Evolutionary conservation across 2,797 vertebrate genomes (phyloP), one percentile per base, ranked within the genome.

Genomic region (Fringilla coelebs): DNA sequence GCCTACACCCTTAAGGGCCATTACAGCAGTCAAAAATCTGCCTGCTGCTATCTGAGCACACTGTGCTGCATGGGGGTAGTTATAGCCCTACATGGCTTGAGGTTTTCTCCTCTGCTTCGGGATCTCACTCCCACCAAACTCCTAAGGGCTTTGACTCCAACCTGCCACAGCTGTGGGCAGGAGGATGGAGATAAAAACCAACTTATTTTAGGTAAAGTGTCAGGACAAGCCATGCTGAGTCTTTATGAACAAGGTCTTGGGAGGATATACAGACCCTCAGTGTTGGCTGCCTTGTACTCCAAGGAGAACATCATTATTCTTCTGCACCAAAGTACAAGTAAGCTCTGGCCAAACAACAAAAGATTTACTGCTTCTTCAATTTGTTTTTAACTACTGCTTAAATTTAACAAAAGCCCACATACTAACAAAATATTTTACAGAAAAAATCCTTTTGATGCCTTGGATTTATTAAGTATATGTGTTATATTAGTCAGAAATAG

Each of bases 401-500:
- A 95, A 94, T 86, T 77, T 92, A 82, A 95, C 74, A 43, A 72
- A 92, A 93, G 51, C 11, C 7, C 71, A 85, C 89, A 63, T 60
- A 89, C 51, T 86, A 77, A 92, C 81, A 89, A 65, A 86, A 85
- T 82, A 88, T 81, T 88, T 94, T 88, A 86, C 5, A 45, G 63
- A 92, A 91, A 94, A 95, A 81, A 80, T 46, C 45, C 63, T 89
- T 95, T 95, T 78, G 93, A 96, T 25, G 34, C 62, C 77, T 96
- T 96, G 94, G 71, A 95, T 96, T 95, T 97, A 96, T 95, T 88
- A 96, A 95, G 89, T 91, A 52, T 52, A 32, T 34, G 63, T 72
- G 65, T 58, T 92, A 90, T 48, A 73, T 89, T 96, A 97, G 88
- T 95, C 77, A 94, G 90, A 90, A 95, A 78, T 12, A 78, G 88